Evolutionary conservation across 2,888 invertebrate species (phyloP).

Genomic region (Eupithecia inturbata): DNA sequence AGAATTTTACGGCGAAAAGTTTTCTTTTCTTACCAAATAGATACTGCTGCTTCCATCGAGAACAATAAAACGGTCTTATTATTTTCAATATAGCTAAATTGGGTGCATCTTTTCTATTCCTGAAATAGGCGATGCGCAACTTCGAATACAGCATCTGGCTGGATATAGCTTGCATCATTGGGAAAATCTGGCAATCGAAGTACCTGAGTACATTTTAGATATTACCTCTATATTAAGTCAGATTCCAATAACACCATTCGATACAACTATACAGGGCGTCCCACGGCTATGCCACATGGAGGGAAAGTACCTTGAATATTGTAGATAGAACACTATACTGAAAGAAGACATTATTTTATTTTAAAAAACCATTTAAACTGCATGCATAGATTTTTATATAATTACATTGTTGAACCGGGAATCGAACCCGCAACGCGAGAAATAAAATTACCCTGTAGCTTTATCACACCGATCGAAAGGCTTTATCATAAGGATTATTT

Average conservation of each 20-base stretch:
- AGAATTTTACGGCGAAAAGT: constrained; percentile 35
- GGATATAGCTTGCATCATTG: constrained; percentile 1
- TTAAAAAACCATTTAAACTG: too few species aligned
- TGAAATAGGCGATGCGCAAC: constrained; percentile 27
- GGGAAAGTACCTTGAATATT: too few species aligned
- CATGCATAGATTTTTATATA: too few species aligned
- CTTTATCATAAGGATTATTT: too few species aligned
- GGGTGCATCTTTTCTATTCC: constrained; percentile 49
- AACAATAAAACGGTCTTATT: constrained; percentile 47
- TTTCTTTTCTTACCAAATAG: constrained; percentile 42
- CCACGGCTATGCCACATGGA: too few species aligned
- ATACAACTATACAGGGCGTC: too few species aligned
- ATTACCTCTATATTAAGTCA: neutral
- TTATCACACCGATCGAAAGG: too few species aligned
- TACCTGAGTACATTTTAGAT: neutral
- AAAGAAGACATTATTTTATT: too few species aligned
- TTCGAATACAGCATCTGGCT: constrained; percentile 19
- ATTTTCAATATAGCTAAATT: constrained; percentile 62
- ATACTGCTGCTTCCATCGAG: constrained; percentile 31
- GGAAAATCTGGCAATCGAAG: neutral
- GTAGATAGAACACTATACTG: too few species aligned
- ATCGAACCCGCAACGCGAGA: too few species aligned
- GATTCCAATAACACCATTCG: neutral
- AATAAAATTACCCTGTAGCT: too few species aligned
- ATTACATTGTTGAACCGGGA: too few species aligned